Percentiles rank a stretch among this genome's conserved stretches.
Conservation (phyloP, 2,113 vertebrate genomes). For the Festucalex cinctus region DNA sequence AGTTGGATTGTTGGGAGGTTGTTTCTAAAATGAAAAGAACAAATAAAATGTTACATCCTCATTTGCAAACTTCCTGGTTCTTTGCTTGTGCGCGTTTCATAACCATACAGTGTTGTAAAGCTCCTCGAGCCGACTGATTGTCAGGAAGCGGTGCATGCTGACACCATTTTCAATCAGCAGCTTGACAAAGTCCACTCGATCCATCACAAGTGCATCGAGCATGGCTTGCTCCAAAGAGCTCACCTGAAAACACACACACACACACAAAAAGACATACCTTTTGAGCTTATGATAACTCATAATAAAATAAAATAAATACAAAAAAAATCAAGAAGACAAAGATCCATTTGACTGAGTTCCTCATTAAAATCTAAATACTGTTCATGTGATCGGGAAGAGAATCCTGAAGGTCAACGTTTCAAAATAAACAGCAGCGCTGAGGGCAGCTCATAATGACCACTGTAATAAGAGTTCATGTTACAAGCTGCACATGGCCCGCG, state of each 20-base stretch:
- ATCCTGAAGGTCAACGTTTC: constrained; percentile 14
- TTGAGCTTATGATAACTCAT: not conserved
- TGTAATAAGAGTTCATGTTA: constrained; percentile 38
- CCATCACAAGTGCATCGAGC: constrained; percentile 98
- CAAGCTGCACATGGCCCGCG: constrained; percentile 38
- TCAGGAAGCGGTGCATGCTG: constrained; percentile 99
- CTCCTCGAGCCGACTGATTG: constrained; percentile 92
- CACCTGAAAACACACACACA: constrained; percentile 73
- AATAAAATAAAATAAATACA: not conserved
- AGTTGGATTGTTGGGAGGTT: constrained; percentile 90
- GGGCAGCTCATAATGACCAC: constrained; percentile 29
- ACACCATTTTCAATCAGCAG: constrained; percentile 97
- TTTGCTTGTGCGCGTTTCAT: not conserved
- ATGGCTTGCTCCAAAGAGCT: constrained; percentile 96
- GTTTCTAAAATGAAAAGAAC: constrained; percentile 77
- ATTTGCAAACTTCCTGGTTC: not conserved
- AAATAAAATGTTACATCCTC: not conserved
- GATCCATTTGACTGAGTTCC: not conserved
- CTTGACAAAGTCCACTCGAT: constrained; percentile 97
- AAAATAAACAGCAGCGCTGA: constrained; percentile 46
- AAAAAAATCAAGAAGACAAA: not conserved
- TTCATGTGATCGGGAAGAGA: constrained; percentile 13
- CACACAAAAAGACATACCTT: not conserved
- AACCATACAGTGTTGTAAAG: constrained; percentile 94
- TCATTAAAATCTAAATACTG: constrained; percentile 5